Conservation (phyloP, 2,888 invertebrate species). For the Brachyopa scutellaris region DNA sequence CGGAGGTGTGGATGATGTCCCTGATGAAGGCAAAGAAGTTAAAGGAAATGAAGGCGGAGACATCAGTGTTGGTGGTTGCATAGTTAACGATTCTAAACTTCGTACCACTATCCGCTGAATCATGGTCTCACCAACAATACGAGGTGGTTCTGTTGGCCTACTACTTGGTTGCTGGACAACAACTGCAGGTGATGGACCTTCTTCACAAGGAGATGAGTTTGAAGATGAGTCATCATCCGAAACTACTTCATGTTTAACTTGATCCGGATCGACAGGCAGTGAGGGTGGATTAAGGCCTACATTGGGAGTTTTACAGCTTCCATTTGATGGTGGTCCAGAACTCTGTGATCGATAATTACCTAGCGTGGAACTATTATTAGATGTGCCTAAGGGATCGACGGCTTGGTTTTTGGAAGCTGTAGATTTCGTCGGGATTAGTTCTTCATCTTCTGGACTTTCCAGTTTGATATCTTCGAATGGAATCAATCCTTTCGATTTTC, state of each 20-base stretch:
- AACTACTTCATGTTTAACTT: conserved; percentile 76
- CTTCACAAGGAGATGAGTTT: background rate
- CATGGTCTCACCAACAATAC: conserved; percentile 78
- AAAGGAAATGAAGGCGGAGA: conserved; percentile 27
- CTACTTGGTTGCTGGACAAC: background rate
- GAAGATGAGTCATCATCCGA: conserved; percentile 76
- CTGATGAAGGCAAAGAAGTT: background rate
- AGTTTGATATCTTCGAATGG: conserved; percentile 73
- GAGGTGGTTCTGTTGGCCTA: conserved; percentile 73
- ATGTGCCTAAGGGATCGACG: background rate
- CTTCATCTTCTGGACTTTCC: conserved; percentile 64
- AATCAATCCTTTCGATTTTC: conserved; percentile 45
- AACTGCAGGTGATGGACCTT: conserved; percentile 1
- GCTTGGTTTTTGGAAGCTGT: background rate
- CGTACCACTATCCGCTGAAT: conserved; percentile 77
- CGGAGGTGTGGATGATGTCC: background rate
- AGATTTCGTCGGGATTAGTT: background rate
- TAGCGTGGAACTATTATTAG: background rate
- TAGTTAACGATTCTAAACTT: conserved; percentile 40
- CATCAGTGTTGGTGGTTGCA: conserved; percentile 50
- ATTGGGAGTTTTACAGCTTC: background rate
- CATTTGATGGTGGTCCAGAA: background rate
- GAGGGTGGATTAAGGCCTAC: background rate
- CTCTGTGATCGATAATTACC: background rate
- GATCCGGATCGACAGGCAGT: conserved; percentile 22